These are phyloP conservation scores for Tetramorium parvispinum DNA, from an alignment of 1,140 invertebrate genomes.

Conservation along the genomic window DNA sequence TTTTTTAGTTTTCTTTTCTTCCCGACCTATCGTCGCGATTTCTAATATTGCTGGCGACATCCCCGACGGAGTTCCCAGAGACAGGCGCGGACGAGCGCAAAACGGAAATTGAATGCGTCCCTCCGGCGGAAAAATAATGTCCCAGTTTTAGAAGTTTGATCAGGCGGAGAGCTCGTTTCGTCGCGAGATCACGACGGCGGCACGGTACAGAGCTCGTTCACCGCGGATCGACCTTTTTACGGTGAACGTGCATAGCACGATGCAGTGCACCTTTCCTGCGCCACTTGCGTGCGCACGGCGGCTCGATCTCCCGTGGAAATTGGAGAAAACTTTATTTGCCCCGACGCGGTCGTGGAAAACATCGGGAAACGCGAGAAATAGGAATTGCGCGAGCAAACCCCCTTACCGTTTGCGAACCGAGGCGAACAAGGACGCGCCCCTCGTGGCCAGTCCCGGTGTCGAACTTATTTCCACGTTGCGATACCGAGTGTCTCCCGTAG, in stretches of 20 bases:
- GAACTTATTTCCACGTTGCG: constrained; percentile 78
- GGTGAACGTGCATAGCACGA: constrained; percentile 14
- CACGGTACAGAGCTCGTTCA: constrained; percentile 62
- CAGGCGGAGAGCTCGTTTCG: constrained; percentile 75
- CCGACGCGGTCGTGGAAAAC: constrained; percentile 71
- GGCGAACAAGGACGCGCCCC: constrained; percentile 75
- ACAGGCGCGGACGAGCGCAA: constrained; percentile 56
- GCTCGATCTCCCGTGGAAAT: constrained; percentile 72
- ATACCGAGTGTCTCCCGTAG: constrained; percentile 63
- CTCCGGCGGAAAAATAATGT: constrained; percentile 79
- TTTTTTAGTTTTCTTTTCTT: not conserved
- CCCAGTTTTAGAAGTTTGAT: constrained; percentile 79
- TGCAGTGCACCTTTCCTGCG: constrained; percentile 19
- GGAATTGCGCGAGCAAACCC: constrained; percentile 76
- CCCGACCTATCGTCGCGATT: constrained; percentile 21
- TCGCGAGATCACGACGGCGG: constrained; percentile 60
- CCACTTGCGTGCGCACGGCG: constrained; percentile 60
- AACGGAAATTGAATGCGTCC: constrained; percentile 83
- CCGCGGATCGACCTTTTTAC: constrained; percentile 74
- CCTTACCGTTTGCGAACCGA: constrained; percentile 58
- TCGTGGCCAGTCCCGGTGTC: constrained; percentile 75
- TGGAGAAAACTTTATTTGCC: constrained; percentile 83
- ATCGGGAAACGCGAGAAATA: constrained; percentile 78
- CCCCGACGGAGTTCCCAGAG: constrained; percentile 5
- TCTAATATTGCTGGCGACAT: constrained; percentile 26